phyloP scores from a whole-genome alignment of 92 coral and sea anemone genomes.

The Pocillopora grandis region DNA sequence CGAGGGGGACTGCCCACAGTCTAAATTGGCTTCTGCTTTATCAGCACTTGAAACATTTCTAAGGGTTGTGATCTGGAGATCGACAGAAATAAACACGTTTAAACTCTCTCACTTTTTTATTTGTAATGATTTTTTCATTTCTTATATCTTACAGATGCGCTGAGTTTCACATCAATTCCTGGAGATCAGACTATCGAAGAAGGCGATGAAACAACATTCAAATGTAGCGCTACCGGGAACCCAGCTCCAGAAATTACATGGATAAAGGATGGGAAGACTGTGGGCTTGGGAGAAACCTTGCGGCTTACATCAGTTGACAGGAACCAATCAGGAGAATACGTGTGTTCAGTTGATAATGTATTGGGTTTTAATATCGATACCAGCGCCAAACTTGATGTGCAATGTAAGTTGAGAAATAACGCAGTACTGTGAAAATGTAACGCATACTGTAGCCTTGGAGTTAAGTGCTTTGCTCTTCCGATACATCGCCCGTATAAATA shows the following conservation, averaged over 20 bases:
- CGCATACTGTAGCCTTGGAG: not conserved
- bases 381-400: slow-evolving; percentile 1
- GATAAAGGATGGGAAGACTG: not conserved
- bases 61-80: too few species aligned
- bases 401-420: not conserved
- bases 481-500: too few species aligned
- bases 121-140: too few species aligned
- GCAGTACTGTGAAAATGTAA: not conserved
- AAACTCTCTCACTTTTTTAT: too few species aligned
- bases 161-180: slow-evolving; percentile 3
- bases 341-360: not conserved
- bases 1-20: too few species aligned
- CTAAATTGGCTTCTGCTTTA: too few species aligned
- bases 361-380: not conserved
- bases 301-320: not conserved
- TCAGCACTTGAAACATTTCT: too few species aligned
- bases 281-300: not conserved
- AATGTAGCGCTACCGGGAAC: too few species aligned
- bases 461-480: not conserved
- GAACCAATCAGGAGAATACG: slow-evolving; percentile 17
- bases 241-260: too few species aligned
- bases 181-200: not conserved
- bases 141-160: not conserved
- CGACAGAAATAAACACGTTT: too few species aligned
- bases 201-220: not conserved